A percentile compares a stretch with the other conserved stretches of the same genome.
phyloP scores from a whole-genome alignment of 2,888 invertebrate species.

The Mythimna albipuncta region DNA sequence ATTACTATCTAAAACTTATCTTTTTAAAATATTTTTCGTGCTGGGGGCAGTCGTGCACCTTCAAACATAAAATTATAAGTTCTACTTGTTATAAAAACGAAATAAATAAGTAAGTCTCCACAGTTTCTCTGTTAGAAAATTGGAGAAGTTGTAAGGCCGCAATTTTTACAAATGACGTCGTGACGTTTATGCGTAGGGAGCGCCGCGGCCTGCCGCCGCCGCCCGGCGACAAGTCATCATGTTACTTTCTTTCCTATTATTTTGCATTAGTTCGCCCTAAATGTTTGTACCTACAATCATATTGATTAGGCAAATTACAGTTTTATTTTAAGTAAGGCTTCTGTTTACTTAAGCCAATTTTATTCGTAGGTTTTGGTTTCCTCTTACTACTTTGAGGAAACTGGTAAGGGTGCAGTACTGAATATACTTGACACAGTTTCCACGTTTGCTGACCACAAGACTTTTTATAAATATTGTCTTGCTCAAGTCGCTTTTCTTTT shows the following conservation, averaged over 20 bases:
- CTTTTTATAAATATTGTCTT: neutral
- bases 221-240: slow-evolving; percentile 88
- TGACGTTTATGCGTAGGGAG: slow-evolving; percentile 89
- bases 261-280: slow-evolving; percentile 80
- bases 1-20: too few relatives aligned
- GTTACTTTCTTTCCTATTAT: slow-evolving; percentile 89
- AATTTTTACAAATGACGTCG: slow-evolving; percentile 91
- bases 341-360: slow-evolving; percentile 36
- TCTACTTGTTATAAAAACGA: too few relatives aligned
- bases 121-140: slow-evolving; percentile 78
- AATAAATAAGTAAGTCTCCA: slow-evolving; percentile 65
- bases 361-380: neutral
- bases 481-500: neutral
- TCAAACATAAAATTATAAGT: too few relatives aligned
- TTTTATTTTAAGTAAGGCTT: slow-evolving; percentile 50
- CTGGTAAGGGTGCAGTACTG: neutral
- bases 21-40: too few relatives aligned
- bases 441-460: neutral
- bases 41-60: too few relatives aligned
- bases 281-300: slow-evolving; percentile 76
- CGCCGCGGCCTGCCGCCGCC: slow-evolving; percentile 77
- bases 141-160: slow-evolving; percentile 88
- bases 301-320: slow-evolving; percentile 75
- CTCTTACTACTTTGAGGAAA: neutral
- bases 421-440: slow-evolving; percentile 1